These are phyloP conservation scores for Drosophila paulistorum DNA, from an alignment of 1,140 invertebrate genomes.

Conservation along the genomic window DNA sequence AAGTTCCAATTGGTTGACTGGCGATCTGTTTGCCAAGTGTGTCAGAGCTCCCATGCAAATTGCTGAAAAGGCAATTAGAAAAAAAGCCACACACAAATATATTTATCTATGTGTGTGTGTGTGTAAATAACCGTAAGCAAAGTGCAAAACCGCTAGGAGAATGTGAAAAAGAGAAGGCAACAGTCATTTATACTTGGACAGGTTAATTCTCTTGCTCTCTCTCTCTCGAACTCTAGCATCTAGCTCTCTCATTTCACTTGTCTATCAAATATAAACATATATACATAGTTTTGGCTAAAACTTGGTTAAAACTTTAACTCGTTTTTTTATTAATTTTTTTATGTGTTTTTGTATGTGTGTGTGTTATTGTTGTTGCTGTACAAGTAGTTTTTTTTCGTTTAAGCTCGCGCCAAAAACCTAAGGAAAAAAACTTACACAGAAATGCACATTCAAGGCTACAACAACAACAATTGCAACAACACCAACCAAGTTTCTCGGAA, in stretches of 20 bases:
- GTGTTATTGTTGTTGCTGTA: not conserved
- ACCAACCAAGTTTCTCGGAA: constrained; percentile 40
- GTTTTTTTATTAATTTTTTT: constrained; percentile 24
- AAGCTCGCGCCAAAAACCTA: constrained; percentile 69
- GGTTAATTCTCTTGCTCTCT: constrained; percentile 14
- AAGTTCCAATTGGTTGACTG: constrained; percentile 46
- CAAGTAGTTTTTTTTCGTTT: constrained; percentile 37
- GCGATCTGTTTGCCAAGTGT: constrained; percentile 51
- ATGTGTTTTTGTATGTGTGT: too few relatives aligned
- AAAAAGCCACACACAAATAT: constrained; percentile 21
- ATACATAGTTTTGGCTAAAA: constrained; percentile 29
- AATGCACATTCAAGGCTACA: constrained; percentile 77
- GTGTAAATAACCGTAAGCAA: constrained; percentile 52
- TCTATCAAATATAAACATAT: constrained; percentile 28
- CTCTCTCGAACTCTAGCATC: constrained; percentile 11
- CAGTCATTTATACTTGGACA: constrained; percentile 7
- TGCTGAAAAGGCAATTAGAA: constrained; percentile 58
- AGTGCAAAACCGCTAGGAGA: constrained; percentile 48
- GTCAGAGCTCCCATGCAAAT: constrained; percentile 46
- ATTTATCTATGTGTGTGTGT: not conserved
- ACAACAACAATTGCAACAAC: constrained; percentile 29
- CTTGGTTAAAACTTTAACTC: constrained; percentile 49
- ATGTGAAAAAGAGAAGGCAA: constrained; percentile 18
- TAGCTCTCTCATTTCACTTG: constrained; percentile 58
- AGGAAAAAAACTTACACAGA: constrained; percentile 56